These are phyloP conservation scores for Dicycla oo DNA, from an alignment of 2,888 invertebrate species.

Conservation along the genomic window DNA sequence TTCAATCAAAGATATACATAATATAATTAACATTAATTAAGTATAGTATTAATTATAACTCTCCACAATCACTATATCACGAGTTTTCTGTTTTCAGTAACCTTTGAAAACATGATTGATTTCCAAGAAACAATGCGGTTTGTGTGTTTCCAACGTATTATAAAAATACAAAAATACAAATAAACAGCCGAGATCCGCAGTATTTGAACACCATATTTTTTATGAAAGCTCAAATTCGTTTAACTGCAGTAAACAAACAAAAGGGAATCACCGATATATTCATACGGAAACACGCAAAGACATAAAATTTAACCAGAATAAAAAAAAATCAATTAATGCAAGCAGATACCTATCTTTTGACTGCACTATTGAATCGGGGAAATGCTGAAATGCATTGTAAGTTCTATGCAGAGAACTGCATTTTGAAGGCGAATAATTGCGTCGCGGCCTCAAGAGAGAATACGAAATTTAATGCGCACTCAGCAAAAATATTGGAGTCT, in stretches of 20 bases:
- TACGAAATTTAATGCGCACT: slow-evolving; percentile 78
- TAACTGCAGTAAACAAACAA: slow-evolving; percentile 11
- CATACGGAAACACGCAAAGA: neutral
- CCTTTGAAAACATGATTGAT: neutral
- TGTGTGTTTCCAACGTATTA: no score
- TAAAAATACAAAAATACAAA: neutral
- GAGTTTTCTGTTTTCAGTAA: neutral
- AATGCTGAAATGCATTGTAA: slow-evolving; percentile 74
- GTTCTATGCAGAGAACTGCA: slow-evolving; percentile 76
- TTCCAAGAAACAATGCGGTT: neutral
- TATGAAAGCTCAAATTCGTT: slow-evolving; percentile 5
- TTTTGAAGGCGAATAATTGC: slow-evolving; percentile 83
- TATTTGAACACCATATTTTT: slow-evolving; percentile 14
- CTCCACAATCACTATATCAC: neutral
- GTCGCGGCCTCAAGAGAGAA: slow-evolving; percentile 75
- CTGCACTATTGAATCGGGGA: slow-evolving; percentile 63
- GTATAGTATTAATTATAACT: neutral
- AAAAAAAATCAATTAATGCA: slow-evolving; percentile 57
- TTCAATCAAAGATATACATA: neutral
- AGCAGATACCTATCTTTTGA: slow-evolving; percentile 61
- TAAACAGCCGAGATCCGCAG: neutral
- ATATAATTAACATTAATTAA: neutral
- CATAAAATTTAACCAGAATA: neutral
- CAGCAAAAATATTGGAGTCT: slow-evolving; percentile 74
- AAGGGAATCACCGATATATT: slow-evolving; percentile 26